Percentiles rank a stretch among this genome's conserved stretches.
phyloP scores from a whole-genome alignment of 2,113 vertebrate species.

The Pelusios castaneus region DNA sequence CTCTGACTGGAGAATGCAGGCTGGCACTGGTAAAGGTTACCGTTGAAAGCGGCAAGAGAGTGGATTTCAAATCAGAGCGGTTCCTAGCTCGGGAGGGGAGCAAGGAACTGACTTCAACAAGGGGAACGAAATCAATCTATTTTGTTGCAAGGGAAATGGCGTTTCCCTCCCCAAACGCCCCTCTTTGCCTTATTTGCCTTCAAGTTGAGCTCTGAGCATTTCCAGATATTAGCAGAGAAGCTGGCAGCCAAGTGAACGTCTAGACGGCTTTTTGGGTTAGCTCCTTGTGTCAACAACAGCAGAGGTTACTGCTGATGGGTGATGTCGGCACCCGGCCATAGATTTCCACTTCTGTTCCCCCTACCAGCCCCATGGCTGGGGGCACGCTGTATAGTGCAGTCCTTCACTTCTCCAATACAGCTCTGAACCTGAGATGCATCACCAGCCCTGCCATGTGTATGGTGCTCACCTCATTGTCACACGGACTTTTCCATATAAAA shows the following conservation, averaged over 20 bases:
- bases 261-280: not conserved
- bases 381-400: not conserved
- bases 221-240: slow-evolving; percentile 7
- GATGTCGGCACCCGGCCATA: slow-evolving; percentile 11
- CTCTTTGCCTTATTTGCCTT: not conserved
- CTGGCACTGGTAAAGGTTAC: not conserved
- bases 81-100: not conserved
- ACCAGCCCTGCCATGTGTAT: not conserved
- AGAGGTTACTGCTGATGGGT: slow-evolving; percentile 3
- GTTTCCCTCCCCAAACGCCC: not conserved
- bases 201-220: not conserved
- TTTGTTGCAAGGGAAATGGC: not conserved
- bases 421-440: not conserved
- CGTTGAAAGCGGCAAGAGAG: not conserved
- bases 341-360: not conserved
- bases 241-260: not conserved
- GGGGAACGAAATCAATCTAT: not conserved
- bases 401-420: not conserved
- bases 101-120: not conserved
- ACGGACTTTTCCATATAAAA: not conserved
- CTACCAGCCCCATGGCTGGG: not conserved
- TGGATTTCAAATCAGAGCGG: not conserved
- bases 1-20: not conserved
- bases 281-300: slow-evolving; percentile 1
- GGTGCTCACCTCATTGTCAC: not conserved